Evolutionary conservation across 2,888 invertebrate genomes (phyloP).

Genomic region (Flexamia atlantica): DNA sequence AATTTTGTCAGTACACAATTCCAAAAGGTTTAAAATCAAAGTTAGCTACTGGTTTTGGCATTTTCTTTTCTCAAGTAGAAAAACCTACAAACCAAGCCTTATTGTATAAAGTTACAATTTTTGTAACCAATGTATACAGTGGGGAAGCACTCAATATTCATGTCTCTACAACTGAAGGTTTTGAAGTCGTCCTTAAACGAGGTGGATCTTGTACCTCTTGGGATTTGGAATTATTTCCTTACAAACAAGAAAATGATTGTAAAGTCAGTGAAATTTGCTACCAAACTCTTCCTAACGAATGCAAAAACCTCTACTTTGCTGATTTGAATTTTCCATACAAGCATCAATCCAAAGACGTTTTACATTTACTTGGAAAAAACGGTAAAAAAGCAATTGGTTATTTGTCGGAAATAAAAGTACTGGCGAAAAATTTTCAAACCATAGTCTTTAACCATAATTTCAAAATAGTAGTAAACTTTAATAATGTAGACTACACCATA

Average conservation of each 20-base stretch:
- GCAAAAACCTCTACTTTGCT: neutral
- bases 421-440: no score
- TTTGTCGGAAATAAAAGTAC: neutral
- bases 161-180: constrained; percentile 6
- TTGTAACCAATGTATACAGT: neutral
- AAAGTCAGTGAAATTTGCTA: neutral
- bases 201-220: neutral
- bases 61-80: constrained; percentile 10
- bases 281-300: neutral
- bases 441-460: no score
- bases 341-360: neutral
- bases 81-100: neutral
- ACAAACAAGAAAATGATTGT: neutral
- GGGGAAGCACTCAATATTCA: neutral
- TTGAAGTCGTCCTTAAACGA: neutral
- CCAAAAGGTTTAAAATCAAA: neutral
- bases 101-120: neutral
- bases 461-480: no score
- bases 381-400: neutral
- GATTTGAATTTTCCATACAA: neutral
- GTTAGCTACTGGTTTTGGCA: constrained; percentile 1
- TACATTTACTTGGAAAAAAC: neutral
- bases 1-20: neutral
- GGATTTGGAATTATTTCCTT: neutral
- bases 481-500: no score